Conservation (phyloP, 2,888 invertebrate genomes). For the Chrysolina haemoptera region DNA sequence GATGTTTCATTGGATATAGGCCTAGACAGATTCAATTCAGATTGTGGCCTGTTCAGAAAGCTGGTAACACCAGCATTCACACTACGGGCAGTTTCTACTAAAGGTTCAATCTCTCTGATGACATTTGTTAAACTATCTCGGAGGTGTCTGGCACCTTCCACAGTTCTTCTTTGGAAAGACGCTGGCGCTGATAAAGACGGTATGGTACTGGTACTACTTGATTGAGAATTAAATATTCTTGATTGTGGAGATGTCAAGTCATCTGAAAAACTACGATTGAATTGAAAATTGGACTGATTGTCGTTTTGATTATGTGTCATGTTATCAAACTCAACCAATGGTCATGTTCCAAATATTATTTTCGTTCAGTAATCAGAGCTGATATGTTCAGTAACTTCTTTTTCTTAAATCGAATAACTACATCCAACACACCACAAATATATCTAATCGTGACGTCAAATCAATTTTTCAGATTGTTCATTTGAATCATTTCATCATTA, state of each 20-base stretch:
- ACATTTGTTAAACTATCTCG: conserved; percentile 66
- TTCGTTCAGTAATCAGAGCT: background rate
- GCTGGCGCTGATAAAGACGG: conserved; percentile 51
- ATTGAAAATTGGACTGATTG: conserved; percentile 37
- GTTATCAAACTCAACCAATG: background rate
- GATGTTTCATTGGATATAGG: conserved; percentile 31
- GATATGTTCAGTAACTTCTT: too few species aligned
- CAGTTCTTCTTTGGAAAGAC: conserved; percentile 60
- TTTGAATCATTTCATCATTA: too few species aligned
- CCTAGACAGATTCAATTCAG: conserved; percentile 51
- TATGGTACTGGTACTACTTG: conserved; percentile 49
- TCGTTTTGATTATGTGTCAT: conserved; percentile 45
- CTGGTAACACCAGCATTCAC: conserved; percentile 57
- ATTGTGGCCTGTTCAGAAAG: conserved; percentile 57
- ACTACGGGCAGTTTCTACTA: conserved; percentile 76
- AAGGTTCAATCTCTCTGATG: conserved; percentile 77
- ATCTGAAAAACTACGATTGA: conserved; percentile 56
- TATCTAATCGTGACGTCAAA: too few species aligned
- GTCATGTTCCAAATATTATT: background rate
- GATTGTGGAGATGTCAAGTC: conserved; percentile 53
- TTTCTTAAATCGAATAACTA: too few species aligned
- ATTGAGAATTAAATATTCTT: conserved; percentile 50
- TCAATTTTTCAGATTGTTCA: too few species aligned
- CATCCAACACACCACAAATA: too few species aligned
- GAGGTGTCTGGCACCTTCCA: conserved; percentile 65